These are phyloP conservation scores for Myxocyprinus asiaticus DNA, from an alignment of 2,113 vertebrate genomes.

Conservation along the genomic window DNA sequence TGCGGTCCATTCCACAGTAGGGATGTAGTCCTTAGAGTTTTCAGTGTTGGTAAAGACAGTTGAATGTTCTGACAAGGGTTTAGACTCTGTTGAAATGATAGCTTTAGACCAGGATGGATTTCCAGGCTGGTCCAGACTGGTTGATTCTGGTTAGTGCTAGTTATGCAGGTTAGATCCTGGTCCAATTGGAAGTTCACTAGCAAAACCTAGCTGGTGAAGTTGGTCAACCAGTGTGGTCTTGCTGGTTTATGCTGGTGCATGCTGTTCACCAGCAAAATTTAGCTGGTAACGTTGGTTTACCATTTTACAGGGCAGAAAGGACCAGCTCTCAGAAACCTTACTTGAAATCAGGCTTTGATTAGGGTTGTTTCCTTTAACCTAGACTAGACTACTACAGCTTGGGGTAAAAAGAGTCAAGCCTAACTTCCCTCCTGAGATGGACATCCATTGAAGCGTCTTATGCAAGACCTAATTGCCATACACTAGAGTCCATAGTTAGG, in stretches of 20 bases:
- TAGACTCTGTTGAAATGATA: too few species aligned
- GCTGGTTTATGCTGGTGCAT: neutral
- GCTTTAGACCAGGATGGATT: neutral
- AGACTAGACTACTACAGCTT: conserved; percentile 30
- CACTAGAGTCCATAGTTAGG: conserved; percentile 67
- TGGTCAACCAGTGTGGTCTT: neutral
- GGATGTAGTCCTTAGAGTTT: too few species aligned
- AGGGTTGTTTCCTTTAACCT: conserved; percentile 27
- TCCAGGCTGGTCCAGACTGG: neutral
- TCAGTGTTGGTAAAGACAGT: neutral
- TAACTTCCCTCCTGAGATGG: conserved; percentile 59
- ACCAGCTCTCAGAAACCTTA: neutral
- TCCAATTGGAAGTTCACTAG: too few species aligned
- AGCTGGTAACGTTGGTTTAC: too few species aligned
- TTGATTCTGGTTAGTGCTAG: neutral
- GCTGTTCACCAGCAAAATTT: too few species aligned
- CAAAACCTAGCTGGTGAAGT: too few species aligned
- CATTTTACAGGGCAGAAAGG: neutral
- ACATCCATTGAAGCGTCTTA: conserved; percentile 63
- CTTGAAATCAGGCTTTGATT: conserved; percentile 11
- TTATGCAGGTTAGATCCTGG: too few species aligned
- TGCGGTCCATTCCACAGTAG: too few species aligned
- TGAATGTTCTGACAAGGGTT: neutral
- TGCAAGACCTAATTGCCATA: conserved; percentile 76
- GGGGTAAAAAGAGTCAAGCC: conserved; percentile 56